Evolutionary conservation across 2,888 invertebrate species (phyloP), one percentile per base, ranked within the genome.

Genomic region (Habroteleia sp.): DNA sequence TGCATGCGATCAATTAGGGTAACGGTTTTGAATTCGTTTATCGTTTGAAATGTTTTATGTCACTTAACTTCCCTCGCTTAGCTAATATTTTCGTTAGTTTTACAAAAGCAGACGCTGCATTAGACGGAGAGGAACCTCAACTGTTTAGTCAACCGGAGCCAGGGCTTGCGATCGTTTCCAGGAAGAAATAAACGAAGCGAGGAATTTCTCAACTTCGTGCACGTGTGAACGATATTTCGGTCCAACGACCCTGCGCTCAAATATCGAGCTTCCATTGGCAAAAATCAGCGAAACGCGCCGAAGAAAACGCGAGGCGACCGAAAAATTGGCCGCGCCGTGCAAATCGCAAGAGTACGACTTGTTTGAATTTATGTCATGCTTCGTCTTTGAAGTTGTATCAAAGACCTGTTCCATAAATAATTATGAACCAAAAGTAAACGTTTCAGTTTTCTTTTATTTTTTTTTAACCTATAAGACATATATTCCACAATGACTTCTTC

Each of bases 201-300:
- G 79, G 81, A 83, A 83, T 84, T 82, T 80, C 76, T 79, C 80
- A 76, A 73, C 77, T 77, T 76, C 48, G 79, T 76, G 79, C 83
- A 81, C 81, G 84, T 80, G 80, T 76, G 76, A 73, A 80, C 81
- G 83, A 84, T 82, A 82, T 84, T 84, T 83, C 82, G 82, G 84
- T 83, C 80, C 82, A 81, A 83, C 83, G 84, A 84, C 82, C 83
- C 81, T 79, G 80, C 63, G 69, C 75, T 75, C 46, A 37, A 52
- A 39, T 65, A 35, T 50, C 52, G 60, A 39, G 42, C 71, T 56
- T 46, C 39, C 41, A 71, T 66, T 56, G 27, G 69, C 54, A 71
- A 71, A 71, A 60, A 71, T 66, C 42, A 48, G 60, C 50, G 25
- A 44, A 23, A 35, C 13, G 23, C 31, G 13, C 20, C 20, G 33